Evolutionary conservation across 2,797 vertebrate genomes (phyloP).

Genomic region (Pteronotus mesoamericanus): DNA sequence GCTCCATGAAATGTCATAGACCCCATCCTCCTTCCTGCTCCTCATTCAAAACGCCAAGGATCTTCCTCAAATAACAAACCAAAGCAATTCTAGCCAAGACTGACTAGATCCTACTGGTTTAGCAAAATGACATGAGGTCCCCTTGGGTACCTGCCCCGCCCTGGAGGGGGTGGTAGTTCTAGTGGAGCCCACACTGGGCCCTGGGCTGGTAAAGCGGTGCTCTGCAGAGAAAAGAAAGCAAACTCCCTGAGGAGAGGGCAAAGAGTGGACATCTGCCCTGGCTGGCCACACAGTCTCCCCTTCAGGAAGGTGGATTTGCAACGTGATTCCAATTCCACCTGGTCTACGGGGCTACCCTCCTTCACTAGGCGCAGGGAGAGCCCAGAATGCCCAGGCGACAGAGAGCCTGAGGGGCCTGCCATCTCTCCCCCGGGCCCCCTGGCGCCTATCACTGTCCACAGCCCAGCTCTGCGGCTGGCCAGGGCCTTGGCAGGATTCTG

Average conservation of each 20-base stretch:
- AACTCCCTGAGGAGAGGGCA: background rate
- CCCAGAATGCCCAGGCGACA: background rate
- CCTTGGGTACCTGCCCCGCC: background rate
- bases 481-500: background rate
- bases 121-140: background rate
- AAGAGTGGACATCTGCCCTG: background rate
- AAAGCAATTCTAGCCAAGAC: background rate
- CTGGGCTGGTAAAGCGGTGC: background rate
- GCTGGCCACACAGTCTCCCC: background rate
- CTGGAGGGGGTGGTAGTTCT: background rate
- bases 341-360: background rate
- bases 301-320: background rate
- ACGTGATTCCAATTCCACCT: background rate
- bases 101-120: background rate
- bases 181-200: background rate
- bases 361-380: background rate
- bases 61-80: background rate
- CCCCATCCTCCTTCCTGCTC: background rate
- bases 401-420: background rate
- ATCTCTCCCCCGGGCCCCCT: rapidly evolving
- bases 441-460: background rate
- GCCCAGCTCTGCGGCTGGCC: too few relatives aligned
- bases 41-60: too few relatives aligned
- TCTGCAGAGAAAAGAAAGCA: background rate
- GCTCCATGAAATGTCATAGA: too few relatives aligned